These are phyloP conservation scores for Peribatodes rhomboidaria DNA, from an alignment of 2,888 invertebrate species.

Conservation along the genomic window DNA sequence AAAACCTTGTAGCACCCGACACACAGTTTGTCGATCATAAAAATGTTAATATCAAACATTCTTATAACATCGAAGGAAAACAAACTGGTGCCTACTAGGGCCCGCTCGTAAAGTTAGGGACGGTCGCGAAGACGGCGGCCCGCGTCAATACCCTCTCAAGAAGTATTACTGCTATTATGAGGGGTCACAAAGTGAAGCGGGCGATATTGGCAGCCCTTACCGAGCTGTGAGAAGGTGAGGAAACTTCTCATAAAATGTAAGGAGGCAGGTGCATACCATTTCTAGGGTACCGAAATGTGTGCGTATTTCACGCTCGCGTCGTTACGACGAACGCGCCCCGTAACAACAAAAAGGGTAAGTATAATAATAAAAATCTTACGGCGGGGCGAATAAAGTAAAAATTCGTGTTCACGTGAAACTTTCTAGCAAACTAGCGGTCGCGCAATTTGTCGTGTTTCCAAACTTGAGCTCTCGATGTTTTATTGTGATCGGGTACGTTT, in stretches of 20 bases:
- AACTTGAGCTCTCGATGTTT: slow-evolving; percentile 23
- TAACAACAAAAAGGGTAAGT: slow-evolving; percentile 76
- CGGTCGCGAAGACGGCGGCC: slow-evolving; percentile 64
- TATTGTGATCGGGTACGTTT: slow-evolving; percentile 26
- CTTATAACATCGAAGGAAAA: slow-evolving; percentile 66
- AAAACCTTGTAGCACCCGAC: slow-evolving; percentile 48
- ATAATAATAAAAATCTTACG: slow-evolving; percentile 82
- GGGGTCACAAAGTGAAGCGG: slow-evolving; percentile 85
- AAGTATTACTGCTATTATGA: slow-evolving; percentile 84
- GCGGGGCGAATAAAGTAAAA: slow-evolving; percentile 65
- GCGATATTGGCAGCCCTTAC: slow-evolving; percentile 83
- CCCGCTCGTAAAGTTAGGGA: slow-evolving; percentile 75
- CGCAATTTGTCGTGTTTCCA: slow-evolving; percentile 34
- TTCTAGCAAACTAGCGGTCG: slow-evolving; percentile 40
- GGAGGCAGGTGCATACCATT: slow-evolving; percentile 86
- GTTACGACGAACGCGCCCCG: slow-evolving; percentile 53
- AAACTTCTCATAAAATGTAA: slow-evolving; percentile 85
- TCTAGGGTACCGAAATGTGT: slow-evolving; percentile 80
- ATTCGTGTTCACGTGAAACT: slow-evolving; percentile 61
- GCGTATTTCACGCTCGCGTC: slow-evolving; percentile 84
- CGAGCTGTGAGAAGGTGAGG: slow-evolving; percentile 81
- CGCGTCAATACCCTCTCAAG: slow-evolving; percentile 82
- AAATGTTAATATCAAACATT: slow-evolving; percentile 67
- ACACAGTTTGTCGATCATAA: slow-evolving; percentile 62
- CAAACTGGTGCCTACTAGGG: slow-evolving; percentile 57